A percentile compares a stretch with the other conserved stretches of the same genome.
phyloP scores from a whole-genome alignment of 2,797 vertebrate species.

The Ispidina picta region DNA sequence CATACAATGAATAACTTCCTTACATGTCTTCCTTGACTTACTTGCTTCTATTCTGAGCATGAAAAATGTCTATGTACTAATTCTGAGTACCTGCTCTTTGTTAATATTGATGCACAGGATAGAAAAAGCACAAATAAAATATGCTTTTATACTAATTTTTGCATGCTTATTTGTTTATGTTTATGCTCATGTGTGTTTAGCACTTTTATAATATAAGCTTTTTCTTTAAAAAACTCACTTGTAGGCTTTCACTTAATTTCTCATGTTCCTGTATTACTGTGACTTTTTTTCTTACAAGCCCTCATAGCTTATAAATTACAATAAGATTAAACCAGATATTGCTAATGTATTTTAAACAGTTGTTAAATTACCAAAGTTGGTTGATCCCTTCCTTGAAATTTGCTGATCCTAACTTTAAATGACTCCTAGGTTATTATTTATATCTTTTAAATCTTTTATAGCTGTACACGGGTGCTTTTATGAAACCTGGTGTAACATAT shows the following conservation, averaged over 20 bases:
- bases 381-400: slow-evolving; percentile 72
- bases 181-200: not conserved
- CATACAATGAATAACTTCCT: not conserved
- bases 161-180: not conserved
- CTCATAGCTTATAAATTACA: slow-evolving; percentile 64
- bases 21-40: not conserved
- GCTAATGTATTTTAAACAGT: slow-evolving; percentile 74
- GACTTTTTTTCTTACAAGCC: slow-evolving; percentile 57
- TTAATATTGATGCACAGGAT: not conserved
- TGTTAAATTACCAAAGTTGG: slow-evolving; percentile 70
- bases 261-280: not conserved
- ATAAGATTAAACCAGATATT: slow-evolving; percentile 64
- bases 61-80: not conserved
- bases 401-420: slow-evolving; percentile 74
- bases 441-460: slow-evolving; percentile 70
- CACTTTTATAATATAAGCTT: not conserved
- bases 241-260: slow-evolving; percentile 24
- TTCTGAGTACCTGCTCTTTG: not conserved
- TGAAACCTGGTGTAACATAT: not conserved
- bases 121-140: not conserved
- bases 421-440: slow-evolving; percentile 68
- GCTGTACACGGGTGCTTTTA: slow-evolving; percentile 48
- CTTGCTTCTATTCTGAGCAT: not conserved
- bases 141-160: not conserved
- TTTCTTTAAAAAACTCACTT: slow-evolving; percentile 4